Evolutionary conservation across 2,888 invertebrate genomes (phyloP).

Genomic region (Conchocele bisecta): DNA sequence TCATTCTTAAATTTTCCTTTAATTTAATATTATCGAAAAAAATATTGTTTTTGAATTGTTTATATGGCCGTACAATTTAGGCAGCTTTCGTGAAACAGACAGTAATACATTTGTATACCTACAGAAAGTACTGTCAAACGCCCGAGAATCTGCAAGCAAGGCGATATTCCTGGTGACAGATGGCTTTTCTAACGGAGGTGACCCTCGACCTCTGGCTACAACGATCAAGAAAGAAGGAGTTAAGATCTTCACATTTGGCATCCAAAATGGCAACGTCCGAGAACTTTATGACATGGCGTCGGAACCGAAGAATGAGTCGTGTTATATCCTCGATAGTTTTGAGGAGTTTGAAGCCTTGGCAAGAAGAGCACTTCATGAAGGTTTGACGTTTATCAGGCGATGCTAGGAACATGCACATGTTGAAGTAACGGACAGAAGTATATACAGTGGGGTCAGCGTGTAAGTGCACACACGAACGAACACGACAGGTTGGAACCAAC

Average conservation of each 20-base stretch:
- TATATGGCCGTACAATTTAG: too few species aligned
- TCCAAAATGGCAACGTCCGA: constrained; percentile 86
- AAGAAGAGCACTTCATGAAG: constrained; percentile 87
- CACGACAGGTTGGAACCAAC: too few species aligned
- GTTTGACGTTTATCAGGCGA: constrained; percentile 82
- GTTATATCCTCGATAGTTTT: constrained; percentile 88
- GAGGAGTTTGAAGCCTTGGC: constrained; percentile 88
- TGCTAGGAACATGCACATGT: too few species aligned
- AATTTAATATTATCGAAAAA: too few species aligned
- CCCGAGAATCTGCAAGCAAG: constrained; percentile 83
- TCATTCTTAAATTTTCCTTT: too few species aligned
- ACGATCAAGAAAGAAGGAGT: constrained; percentile 84
- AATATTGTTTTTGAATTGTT: too few species aligned
- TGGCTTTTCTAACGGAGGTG: constrained; percentile 88
- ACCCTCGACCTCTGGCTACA: constrained; percentile 86
- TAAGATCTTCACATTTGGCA: constrained; percentile 85
- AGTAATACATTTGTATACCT: too few species aligned
- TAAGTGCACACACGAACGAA: too few species aligned
- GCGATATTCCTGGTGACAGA: constrained; percentile 88
- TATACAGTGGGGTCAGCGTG: too few species aligned
- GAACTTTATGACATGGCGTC: constrained; percentile 87
- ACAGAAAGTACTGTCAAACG: constrained; percentile 77
- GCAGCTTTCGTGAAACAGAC: too few species aligned
- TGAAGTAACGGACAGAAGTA: too few species aligned
- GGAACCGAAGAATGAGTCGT: constrained; percentile 86